Base-by-base conservation (phyloP, 1,140 invertebrate species). In the Platyscapa corneri region DNA sequence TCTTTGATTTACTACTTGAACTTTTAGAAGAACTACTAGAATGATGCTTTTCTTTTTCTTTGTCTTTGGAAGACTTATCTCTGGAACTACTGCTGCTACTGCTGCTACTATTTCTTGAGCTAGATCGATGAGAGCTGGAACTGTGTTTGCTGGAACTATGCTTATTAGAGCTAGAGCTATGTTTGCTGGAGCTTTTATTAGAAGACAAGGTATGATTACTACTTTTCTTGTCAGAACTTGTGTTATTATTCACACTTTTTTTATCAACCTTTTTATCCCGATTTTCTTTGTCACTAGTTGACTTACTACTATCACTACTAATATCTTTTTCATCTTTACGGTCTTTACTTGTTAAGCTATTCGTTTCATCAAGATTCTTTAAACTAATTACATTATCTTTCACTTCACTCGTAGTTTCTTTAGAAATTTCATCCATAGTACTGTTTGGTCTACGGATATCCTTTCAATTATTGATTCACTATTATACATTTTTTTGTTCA, bases 101-200 rank as follows among this genome's bases (percentile, higher is more conserved):
- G 27, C 87, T 89, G 77, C 89, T 89, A n/a, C 87, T 89, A 78
- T 88, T 88, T 80, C 88, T 89, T 6, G 92, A 92, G 89, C 92
- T 92, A 72, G 91, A 91, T 83, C 89, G 89, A 60, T 92, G 91
- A 39, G 92, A 94, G 85, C 91, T 94, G 81, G 92, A 94, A 83
- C 90, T 88, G 87, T 92, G 91, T 20, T 88, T 86, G 78, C 89
- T 89, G 39, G 91, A 89, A 79, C 88, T 87, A 87, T 90, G 90
- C 82, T 90, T 91, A 88, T 91, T 91, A 87, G 92, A 91, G 81
- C 89, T 90, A 30, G 89, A 93, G 84, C 90, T 89, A 70, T 93
- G 93, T 89, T 94, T 94, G 70, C 93, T 94, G 30, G 94, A 94
- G 90, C 93, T 92, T 90, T 94, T 94, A 74, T 91, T 93, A 80